These are phyloP conservation scores for Psittacula echo DNA, from an alignment of 2,797 vertebrate species.

Conservation along the genomic window DNA sequence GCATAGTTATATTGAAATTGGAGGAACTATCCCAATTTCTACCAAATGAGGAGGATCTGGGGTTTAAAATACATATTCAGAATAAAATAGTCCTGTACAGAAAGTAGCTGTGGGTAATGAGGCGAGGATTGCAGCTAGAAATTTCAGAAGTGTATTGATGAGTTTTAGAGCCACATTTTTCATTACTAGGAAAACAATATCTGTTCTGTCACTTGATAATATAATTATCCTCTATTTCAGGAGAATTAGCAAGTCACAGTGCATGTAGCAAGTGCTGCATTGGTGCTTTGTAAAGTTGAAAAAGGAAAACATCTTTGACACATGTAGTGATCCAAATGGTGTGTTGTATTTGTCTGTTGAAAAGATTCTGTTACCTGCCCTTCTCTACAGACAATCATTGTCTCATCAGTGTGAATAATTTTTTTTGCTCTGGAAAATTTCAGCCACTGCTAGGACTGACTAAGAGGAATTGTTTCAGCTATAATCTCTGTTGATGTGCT, in stretches of 20 bases:
- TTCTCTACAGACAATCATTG: constrained; percentile 20
- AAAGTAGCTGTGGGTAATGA: constrained; percentile 13
- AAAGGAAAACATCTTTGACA: not conserved
- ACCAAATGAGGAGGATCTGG: not conserved
- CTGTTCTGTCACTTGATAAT: constrained; percentile 28
- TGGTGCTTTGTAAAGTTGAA: not conserved
- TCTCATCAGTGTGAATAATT: constrained; percentile 40
- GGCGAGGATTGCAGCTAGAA: not conserved
- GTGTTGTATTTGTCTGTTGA: not conserved
- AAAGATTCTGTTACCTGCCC: constrained; percentile 15
- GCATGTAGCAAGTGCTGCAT: not conserved
- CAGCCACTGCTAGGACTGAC: constrained; percentile 16
- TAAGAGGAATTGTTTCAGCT: constrained; percentile 63
- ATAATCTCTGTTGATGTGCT: constrained; percentile 50
- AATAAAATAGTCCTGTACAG: not conserved
- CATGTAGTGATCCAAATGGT: not conserved
- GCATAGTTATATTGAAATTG: not conserved
- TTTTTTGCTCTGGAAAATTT: constrained; percentile 57
- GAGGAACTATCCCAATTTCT: not conserved
- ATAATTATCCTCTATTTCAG: constrained; percentile 43
- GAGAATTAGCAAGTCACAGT: constrained; percentile 11
- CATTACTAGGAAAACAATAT: constrained; percentile 11
- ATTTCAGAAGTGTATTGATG: constrained; percentile 36
- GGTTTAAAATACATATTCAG: not conserved
- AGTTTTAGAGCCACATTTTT: constrained; percentile 14